Conservation (phyloP, 2,113 vertebrate genomes). For the Periophthalmus modestus region DNA sequence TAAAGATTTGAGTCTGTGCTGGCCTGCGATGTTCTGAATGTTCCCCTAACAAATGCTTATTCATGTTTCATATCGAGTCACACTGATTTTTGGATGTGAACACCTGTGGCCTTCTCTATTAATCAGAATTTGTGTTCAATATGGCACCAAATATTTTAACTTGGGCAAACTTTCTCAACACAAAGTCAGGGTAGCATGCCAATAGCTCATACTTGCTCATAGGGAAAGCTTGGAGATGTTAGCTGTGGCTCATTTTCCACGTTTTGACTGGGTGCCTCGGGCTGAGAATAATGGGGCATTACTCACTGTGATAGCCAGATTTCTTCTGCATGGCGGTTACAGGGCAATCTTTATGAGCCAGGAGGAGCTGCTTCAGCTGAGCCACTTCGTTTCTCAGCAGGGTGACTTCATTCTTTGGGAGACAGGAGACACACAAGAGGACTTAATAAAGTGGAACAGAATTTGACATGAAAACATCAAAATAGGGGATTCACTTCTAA, state of each 20-base stretch:
- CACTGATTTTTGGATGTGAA: conserved; percentile 12
- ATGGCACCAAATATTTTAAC: conserved; percentile 40
- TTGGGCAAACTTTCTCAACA: conserved; percentile 51
- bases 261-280: conserved; percentile 80
- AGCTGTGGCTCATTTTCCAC: conserved; percentile 75
- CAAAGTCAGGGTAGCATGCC: conserved; percentile 27
- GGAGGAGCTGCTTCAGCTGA: conserved; percentile 99
- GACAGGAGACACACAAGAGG: conserved; percentile 74
- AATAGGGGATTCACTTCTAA: background rate
- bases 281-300: conserved; percentile 89
- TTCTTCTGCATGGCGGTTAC: conserved; percentile 99
- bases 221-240: conserved; percentile 66
- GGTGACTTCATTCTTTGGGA: conserved; percentile 95
- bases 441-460: conserved; percentile 37
- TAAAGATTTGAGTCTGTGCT: conserved; percentile 65
- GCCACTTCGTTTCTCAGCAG: conserved; percentile 99
- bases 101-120: conserved; percentile 45
- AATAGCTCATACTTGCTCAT: conserved; percentile 40
- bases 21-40: background rate
- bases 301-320: conserved; percentile 99
- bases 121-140: conserved; percentile 29
- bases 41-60: conserved; percentile 42
- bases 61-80: conserved; percentile 26
- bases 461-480: conserved; percentile 24
- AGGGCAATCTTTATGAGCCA: conserved; percentile 99